Evolutionary conservation across 2,888 invertebrate species (phyloP).

Genomic region (Glyphotaelius pellucidus): DNA sequence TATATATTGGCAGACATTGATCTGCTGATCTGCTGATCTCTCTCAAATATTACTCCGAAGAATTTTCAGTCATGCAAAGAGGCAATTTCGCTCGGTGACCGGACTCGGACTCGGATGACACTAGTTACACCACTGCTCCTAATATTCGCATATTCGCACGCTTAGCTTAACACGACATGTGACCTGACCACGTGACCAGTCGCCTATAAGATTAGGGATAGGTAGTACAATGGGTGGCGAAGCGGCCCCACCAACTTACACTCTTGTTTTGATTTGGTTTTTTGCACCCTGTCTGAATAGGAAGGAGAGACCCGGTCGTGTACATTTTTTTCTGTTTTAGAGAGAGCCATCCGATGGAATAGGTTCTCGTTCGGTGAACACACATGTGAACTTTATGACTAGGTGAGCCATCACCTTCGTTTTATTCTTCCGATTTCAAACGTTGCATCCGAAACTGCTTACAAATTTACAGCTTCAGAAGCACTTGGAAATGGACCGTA

Average conservation of each 20-base stretch:
- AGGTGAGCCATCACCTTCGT: neutral
- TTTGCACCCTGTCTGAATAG: neutral
- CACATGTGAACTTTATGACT: neutral
- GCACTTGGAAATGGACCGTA: too few species aligned
- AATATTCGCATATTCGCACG: constrained; percentile 24
- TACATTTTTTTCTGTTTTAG: neutral
- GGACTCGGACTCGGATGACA: too few species aligned
- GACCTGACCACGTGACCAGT: neutral
- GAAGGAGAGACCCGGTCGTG: neutral
- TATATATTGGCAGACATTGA: too few species aligned
- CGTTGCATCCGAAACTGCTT: too few species aligned
- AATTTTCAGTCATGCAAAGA: too few species aligned
- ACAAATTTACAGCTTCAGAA: too few species aligned
- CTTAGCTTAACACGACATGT: neutral
- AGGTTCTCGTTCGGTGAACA: neutral
- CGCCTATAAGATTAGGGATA: neutral
- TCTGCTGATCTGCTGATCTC: too few species aligned
- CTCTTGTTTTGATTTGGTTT: constrained; percentile 11
- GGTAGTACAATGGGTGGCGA: neutral
- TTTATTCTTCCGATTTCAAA: too few species aligned
- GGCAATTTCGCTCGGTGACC: neutral
- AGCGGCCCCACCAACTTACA: neutral
- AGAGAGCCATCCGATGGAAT: neutral
- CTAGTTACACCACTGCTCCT: neutral
- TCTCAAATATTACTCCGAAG: too few species aligned